Percentiles rank a stretch among this genome's conserved stretches.
Conservation (phyloP, 2,797 vertebrate species). For the Galaxias olidus region DNA sequence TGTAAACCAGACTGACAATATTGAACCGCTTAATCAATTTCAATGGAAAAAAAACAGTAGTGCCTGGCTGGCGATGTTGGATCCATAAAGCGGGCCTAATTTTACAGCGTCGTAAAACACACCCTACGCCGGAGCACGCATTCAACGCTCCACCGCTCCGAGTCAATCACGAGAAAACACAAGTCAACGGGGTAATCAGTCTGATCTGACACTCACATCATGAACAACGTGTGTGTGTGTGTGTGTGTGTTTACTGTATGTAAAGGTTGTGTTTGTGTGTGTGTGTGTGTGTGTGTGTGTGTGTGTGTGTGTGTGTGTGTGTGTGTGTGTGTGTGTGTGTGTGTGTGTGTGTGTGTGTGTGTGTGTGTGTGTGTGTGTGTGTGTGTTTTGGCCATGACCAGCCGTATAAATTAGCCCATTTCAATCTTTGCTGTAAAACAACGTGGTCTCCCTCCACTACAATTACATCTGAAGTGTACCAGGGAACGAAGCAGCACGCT, state of each 20-base stretch:
- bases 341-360: slow-evolving; percentile 6
- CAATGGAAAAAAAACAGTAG: slow-evolving; percentile 42
- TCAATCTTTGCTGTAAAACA: no score
- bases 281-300: slow-evolving; percentile 21
- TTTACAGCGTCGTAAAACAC: slow-evolving; percentile 74
- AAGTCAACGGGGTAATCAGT: slow-evolving; percentile 32
- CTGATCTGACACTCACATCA: slow-evolving; percentile 35
- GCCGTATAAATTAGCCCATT: no score
- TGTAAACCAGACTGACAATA: slow-evolving; percentile 58
- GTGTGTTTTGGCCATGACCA: not conserved
- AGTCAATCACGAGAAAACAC: slow-evolving; percentile 54
- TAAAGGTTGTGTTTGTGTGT: slow-evolving; percentile 3
- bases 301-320: not conserved
- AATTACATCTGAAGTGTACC: slow-evolving; percentile 1
- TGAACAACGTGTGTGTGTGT: slow-evolving; percentile 6
- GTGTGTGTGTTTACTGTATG: slow-evolving; percentile 2
- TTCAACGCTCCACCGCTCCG: slow-evolving; percentile 59
- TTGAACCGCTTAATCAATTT: slow-evolving; percentile 67
- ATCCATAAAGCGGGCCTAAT: slow-evolving; percentile 72
- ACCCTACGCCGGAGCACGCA: slow-evolving; percentile 50
- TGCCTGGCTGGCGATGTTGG: slow-evolving; percentile 62
- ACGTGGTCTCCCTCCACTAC: not conserved
- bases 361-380: no score
- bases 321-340: not conserved
- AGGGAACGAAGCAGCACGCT: slow-evolving; percentile 9